phyloP scores from a whole-genome alignment of 1,140 invertebrate species.

The Copidosoma floridanum region DNA sequence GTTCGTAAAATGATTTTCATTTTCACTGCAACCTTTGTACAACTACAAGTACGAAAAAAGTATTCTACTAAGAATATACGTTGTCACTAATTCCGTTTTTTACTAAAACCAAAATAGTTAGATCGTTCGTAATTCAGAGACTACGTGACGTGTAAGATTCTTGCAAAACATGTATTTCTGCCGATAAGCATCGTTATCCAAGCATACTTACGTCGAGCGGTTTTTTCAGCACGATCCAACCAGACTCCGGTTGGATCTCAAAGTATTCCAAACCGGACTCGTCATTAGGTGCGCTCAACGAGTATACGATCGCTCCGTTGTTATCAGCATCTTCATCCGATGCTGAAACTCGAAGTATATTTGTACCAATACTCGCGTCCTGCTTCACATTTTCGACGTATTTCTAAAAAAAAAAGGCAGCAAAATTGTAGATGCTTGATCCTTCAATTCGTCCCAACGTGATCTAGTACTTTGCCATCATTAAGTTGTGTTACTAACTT shows the following conservation, averaged over 20 bases:
- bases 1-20: too few species aligned
- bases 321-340: conserved; percentile 95
- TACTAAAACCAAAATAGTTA: too few species aligned
- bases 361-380: conserved; percentile 92
- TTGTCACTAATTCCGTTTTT: too few species aligned
- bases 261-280: conserved; percentile 88
- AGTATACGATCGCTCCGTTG: conserved; percentile 92
- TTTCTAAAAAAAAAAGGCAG: conserved; percentile 78
- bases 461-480: too few species aligned
- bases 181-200: background rate
- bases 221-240: conserved; percentile 93
- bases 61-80: too few species aligned
- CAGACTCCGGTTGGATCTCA: conserved; percentile 92
- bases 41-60: too few species aligned
- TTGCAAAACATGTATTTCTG: background rate
- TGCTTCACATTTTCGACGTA: conserved; percentile 96
- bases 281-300: conserved; percentile 81
- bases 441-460: too few species aligned
- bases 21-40: too few species aligned
- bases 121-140: conserved; percentile 13
- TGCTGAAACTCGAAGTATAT: conserved; percentile 89
- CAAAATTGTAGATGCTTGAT: too few species aligned
- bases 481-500: conserved; percentile 66
- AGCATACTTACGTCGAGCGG: conserved; percentile 87
- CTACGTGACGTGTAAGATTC: background rate